phyloP scores from a whole-genome alignment of 2,888 invertebrate genomes.

The Xylocampa areola region DNA sequence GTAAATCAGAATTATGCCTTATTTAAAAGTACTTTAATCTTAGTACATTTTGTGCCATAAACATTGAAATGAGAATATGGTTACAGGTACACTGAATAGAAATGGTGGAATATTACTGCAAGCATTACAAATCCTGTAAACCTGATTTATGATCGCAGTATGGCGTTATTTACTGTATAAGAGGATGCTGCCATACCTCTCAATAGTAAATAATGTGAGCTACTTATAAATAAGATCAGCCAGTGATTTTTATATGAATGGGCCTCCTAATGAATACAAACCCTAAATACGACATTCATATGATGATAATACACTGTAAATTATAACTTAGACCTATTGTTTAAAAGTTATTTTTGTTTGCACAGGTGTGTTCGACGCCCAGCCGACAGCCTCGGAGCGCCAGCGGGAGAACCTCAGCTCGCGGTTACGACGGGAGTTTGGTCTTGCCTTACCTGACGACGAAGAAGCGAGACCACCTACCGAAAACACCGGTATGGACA shows the following conservation, averaged over 20 bases:
- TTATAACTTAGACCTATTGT: constrained; percentile 26
- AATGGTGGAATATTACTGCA: constrained; percentile 1
- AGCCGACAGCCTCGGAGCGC: constrained; percentile 95
- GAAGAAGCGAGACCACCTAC: constrained; percentile 91
- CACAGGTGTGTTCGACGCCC: constrained; percentile 94
- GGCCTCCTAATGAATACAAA: neutral
- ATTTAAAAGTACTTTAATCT: too few species aligned
- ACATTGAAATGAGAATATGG: too few species aligned
- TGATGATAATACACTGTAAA: constrained; percentile 1
- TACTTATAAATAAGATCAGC: neutral
- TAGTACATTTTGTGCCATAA: neutral
- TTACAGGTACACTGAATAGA: neutral
- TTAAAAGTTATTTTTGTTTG: constrained; percentile 46
- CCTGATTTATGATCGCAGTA: neutral
- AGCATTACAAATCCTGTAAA: neutral
- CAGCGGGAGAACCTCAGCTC: constrained; percentile 97
- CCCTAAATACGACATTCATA: too few species aligned
- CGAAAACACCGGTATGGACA: constrained; percentile 64
- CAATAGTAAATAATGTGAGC: neutral
- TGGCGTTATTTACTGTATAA: neutral
- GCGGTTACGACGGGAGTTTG: constrained; percentile 95
- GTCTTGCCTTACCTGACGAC: constrained; percentile 92
- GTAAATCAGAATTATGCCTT: too few species aligned
- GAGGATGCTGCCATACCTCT: too few species aligned
- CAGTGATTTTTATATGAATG: neutral